Evolutionary conservation across 2,113 vertebrate species (phyloP), one percentile per base, ranked within the genome.

Genomic region (Ailuropoda melanoleuca): DNA sequence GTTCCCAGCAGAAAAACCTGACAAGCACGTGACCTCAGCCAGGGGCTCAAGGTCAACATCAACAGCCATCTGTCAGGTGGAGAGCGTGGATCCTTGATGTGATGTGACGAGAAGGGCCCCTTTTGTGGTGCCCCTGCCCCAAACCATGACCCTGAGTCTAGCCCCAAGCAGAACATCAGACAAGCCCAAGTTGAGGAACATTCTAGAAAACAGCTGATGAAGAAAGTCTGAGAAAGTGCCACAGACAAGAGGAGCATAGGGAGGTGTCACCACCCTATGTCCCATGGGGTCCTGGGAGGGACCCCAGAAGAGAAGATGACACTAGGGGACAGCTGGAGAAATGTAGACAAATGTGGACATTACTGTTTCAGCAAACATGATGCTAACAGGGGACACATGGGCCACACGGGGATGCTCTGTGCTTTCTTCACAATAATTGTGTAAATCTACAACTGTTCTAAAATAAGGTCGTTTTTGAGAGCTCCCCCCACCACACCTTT

Each of bases 291-390:
- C 48, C 37, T 46, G 53, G 50, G 55, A 1, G 24, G 24, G 75
- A 19, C 19, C 75, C 48, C 19, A 19, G 48, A 26, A 17, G 31
- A 70, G 64, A 9, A 11, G n/a, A 26, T 3, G 78, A n/a, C 31
- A 15, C 14, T 7, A 31, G 43, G 19, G 43, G 6, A 21, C 37
- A 66, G 21, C 43, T 14, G 0, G 21, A 18, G 11, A 23, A 43
- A 6, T 34, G 4, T 1, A 9, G 23, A 56, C 12, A 39, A 14
- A 39, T 5, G 0, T 4, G 5, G 66, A 1, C n/a, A 1, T 43
- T 13, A 8, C 19, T 2, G 13, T 43, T 43, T 43, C 23, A 4
- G 37, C 21, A 21, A 6, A 5, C 23, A 13, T 14, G 37, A 74
- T 13, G 21, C 39, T 8, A 29, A 68, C 13, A 55, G 64, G 68